A percentile compares a stretch with the other conserved stretches of the same genome.
Conservation (phyloP, 2,797 vertebrate species). For the Ataeniobius toweri region DNA sequence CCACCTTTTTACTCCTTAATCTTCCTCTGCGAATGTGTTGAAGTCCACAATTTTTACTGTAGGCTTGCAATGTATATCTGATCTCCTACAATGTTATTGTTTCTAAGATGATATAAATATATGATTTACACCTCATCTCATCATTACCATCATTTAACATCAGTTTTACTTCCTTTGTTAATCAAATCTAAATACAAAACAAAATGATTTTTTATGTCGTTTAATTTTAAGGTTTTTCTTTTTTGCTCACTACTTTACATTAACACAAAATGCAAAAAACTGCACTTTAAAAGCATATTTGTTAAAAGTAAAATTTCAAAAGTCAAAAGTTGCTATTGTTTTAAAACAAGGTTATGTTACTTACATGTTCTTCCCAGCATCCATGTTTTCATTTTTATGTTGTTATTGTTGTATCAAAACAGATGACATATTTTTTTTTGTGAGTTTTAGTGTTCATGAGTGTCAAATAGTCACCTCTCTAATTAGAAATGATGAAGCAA, state of each 20-base stretch:
- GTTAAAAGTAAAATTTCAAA: background rate
- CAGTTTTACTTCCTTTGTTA: background rate
- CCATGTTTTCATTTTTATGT: background rate
- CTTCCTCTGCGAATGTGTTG: slow-evolving; percentile 45
- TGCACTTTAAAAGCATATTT: background rate
- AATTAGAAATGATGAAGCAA: background rate
- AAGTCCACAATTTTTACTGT: slow-evolving; percentile 59
- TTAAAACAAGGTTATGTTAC: background rate
- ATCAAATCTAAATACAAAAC: background rate
- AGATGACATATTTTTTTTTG: slow-evolving; percentile 30
- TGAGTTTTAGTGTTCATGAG: slow-evolving; percentile 3
- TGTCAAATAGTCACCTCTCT: background rate
- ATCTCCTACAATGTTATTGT: slow-evolving; percentile 22
- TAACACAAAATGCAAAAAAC: background rate
- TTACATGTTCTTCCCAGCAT: background rate
- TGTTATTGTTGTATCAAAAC: background rate
- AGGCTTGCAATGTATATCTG: slow-evolving; percentile 58
- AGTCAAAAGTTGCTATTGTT: background rate
- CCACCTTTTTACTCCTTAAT: slow-evolving; percentile 25
- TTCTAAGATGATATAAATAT: background rate
- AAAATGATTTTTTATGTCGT: background rate
- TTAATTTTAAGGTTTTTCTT: too few relatives aligned
- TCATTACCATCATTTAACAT: background rate
- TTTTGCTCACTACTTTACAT: background rate
- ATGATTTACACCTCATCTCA: background rate